Evolutionary conservation across 2,797 vertebrate genomes (phyloP), one percentile per base, ranked within the genome.

Genomic region (Phyllotis vaccarum): DNA sequence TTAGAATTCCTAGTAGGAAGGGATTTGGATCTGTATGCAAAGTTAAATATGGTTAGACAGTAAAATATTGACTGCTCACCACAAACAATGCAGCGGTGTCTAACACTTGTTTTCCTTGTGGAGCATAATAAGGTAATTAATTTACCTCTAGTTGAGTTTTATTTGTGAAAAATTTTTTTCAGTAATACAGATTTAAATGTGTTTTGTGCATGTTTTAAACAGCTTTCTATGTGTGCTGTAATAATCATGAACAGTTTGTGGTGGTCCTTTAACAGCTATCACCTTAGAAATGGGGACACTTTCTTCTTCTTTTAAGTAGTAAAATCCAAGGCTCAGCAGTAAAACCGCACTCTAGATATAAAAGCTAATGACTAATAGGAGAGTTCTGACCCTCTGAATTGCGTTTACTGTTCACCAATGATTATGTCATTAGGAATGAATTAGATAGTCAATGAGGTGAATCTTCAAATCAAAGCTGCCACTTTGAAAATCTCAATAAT

Each of bases 401-500:
- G 93, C 96, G 31, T 94, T 98, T 98, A 98, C 96, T 98, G 95
- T 98, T 98, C 98, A 98, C 98, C 98, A 98, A 98, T 98, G 97
- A 98, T 98, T 98, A 98, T 98, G 91, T 97, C 98, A 98, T 98
- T 98, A 98, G 97, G 96, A 98, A 98, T 98, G 96, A 98, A 98
- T 98, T 98, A 98, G 96, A 88, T 97, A 98, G 93, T 97, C 98
- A 98, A 98, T 98, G 98, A 97, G 95, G 97, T 98, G 96, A 93
- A 97, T 98, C 98, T 98, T 98, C 96, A 97, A 97, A 98, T 98
- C 97, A 98, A 98, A 98, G 96, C 96, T 97, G 98, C 95, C 91
- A 97, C 95, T 98, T 96, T 88, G 68, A 72, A 97, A 97, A 96
- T 98, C 98, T 98, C 85, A 98, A 96, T 98, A 97, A 97, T 98